phyloP scores from a whole-genome alignment of 2,797 vertebrate species.

The Coendou prehensilis region DNA sequence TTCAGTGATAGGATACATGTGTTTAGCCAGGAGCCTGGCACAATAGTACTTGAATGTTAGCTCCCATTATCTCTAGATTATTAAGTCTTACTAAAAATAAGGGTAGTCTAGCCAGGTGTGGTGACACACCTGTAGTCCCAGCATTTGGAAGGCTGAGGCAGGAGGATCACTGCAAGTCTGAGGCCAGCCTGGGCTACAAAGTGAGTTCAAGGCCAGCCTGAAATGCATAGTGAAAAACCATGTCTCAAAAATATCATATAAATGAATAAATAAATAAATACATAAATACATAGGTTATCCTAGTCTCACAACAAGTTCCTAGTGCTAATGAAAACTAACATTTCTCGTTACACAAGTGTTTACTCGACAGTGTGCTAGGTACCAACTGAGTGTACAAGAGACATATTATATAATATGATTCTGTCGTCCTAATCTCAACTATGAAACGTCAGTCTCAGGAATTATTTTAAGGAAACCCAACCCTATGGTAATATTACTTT shows the following conservation, averaged over 20 bases:
- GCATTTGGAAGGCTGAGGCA: not conserved
- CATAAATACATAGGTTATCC: too few relatives aligned
- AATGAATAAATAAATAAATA: too few relatives aligned
- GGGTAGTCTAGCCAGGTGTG: not conserved
- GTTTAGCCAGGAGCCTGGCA: conserved; percentile 28
- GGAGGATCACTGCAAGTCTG: too few relatives aligned
- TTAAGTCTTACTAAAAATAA: conserved; percentile 65
- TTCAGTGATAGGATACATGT: conserved; percentile 48
- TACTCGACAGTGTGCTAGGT: not conserved
- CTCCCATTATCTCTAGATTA: conserved; percentile 28
- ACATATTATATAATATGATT: not conserved
- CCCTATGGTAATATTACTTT: not conserved
- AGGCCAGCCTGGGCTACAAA: too few relatives aligned
- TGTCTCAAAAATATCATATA: too few relatives aligned
- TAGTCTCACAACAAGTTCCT: not conserved
- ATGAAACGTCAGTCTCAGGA: conserved; percentile 40
- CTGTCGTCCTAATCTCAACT: conserved; percentile 35
- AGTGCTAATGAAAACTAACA: conserved; percentile 52
- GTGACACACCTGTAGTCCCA: not conserved
- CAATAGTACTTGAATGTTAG: conserved; percentile 50
- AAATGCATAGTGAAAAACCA: too few relatives aligned
- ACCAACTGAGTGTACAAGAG: not conserved
- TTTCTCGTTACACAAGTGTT: conserved; percentile 37
- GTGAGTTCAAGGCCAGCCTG: too few relatives aligned
- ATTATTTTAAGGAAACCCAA: conserved; percentile 37